These are phyloP conservation scores for Cochlearius cochlearius DNA, from an alignment of 2,113 vertebrate species.

Conservation along the genomic window DNA sequence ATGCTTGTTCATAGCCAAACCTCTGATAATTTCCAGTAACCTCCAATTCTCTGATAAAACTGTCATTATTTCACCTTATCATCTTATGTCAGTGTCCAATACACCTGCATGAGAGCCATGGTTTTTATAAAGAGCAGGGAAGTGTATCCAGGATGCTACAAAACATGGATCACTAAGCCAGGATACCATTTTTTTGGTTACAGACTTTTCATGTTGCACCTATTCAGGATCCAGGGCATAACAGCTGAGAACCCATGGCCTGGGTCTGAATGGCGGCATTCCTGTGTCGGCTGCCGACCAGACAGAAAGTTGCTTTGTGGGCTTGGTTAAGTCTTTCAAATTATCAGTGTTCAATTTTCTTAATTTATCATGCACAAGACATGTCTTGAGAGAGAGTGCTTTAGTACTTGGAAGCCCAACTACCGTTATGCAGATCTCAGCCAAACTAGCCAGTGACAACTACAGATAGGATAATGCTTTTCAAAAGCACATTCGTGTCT, in stretches of 20 bases:
- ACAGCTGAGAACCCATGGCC: background rate
- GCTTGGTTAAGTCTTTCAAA: background rate
- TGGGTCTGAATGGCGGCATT: background rate
- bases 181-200: background rate
- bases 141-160: background rate
- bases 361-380: background rate
- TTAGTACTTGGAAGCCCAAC: background rate
- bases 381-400: background rate
- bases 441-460: background rate
- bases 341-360: background rate
- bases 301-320: background rate
- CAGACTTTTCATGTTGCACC: background rate
- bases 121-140: background rate
- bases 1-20: background rate
- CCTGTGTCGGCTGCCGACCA: background rate
- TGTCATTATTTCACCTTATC: background rate
- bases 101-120: background rate
- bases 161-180: background rate
- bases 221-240: background rate
- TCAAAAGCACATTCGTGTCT: background rate
- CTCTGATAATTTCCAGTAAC: background rate
- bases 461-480: background rate
- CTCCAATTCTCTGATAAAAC: background rate
- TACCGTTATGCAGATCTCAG: background rate
- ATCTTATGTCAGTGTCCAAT: background rate